phyloP scores from a whole-genome alignment of 2,888 invertebrate species.

The Drepana falcataria region DNA sequence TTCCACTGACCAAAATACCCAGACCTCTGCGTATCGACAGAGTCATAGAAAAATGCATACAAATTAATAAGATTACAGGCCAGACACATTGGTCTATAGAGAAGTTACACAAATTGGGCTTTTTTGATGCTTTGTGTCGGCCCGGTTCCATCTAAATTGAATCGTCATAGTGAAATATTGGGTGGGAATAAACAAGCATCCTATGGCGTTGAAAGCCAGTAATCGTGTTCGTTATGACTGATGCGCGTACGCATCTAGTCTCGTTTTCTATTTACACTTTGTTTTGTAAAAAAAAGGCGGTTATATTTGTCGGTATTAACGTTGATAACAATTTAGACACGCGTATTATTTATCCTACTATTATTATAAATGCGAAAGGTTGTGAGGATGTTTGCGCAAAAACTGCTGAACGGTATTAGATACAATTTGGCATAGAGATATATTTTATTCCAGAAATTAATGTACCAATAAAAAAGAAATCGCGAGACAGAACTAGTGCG shows the following conservation, averaged over 20 bases:
- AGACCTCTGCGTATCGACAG: constrained; percentile 16
- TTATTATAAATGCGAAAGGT: no score
- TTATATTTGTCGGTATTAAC: neutral
- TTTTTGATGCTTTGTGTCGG: constrained; percentile 35
- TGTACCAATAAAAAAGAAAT: no score
- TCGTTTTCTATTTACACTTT: neutral
- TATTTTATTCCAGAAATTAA: no score
- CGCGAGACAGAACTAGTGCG: no score
- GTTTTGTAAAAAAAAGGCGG: neutral
- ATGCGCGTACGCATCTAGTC: constrained; percentile 41
- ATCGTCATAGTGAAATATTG: constrained; percentile 63
- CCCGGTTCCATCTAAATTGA: constrained; percentile 56
- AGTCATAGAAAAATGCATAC: neutral
- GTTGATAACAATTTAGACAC: no score
- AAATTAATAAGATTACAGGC: constrained; percentile 15
- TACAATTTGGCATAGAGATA: no score
- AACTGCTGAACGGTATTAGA: no score
- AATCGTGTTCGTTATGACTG: constrained; percentile 60
- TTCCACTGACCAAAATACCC: constrained; percentile 28
- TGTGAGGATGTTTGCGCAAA: no score
- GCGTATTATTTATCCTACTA: no score
- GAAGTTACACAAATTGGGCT: constrained; percentile 36
- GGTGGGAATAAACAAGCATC: constrained; percentile 43
- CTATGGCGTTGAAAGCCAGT: constrained; percentile 51
- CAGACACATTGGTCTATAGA: constrained; percentile 25